These are phyloP conservation scores for Bimastos eiseni DNA, from an alignment of 2,888 invertebrate genomes.

Conservation along the genomic window DNA sequence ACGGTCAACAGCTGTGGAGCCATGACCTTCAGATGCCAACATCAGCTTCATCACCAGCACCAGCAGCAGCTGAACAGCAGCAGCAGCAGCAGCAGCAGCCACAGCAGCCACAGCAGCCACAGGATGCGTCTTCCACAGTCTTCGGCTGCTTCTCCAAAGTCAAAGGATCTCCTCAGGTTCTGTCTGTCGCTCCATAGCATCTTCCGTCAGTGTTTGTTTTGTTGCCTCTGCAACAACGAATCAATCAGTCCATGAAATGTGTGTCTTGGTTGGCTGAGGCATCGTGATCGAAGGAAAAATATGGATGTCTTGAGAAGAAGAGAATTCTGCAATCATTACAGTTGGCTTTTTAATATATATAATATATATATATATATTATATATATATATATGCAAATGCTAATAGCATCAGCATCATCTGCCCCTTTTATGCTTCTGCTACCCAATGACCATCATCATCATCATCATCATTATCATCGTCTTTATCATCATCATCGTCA, in stretches of 20 bases:
- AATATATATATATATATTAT: too few species aligned
- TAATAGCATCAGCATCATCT: too few species aligned
- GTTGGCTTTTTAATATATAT: too few species aligned
- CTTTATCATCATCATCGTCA: too few species aligned
- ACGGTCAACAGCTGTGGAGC: conserved; percentile 15
- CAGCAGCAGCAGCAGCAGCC: not conserved
- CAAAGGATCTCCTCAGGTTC: conserved; percentile 14
- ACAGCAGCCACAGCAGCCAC: not conserved
- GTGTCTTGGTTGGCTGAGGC: not conserved
- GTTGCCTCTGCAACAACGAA: not conserved
- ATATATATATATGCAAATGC: too few species aligned
- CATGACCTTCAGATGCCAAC: not conserved
- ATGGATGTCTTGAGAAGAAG: not conserved
- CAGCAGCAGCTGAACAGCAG: not conserved
- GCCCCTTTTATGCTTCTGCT: too few species aligned
- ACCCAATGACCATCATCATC: not conserved
- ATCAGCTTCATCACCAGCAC: not conserved
- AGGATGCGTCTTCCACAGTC: not conserved
- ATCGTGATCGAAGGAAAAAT: not conserved
- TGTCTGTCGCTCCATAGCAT: not conserved
- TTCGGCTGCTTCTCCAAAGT: conserved; percentile 15
- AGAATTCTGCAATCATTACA: too few species aligned
- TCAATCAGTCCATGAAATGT: not conserved
- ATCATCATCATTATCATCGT: not conserved
- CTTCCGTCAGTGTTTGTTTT: not conserved